Evolutionary conservation across 2,888 invertebrate genomes (phyloP), one percentile per base, ranked within the genome.

Genomic region (Elysia crispata): DNA sequence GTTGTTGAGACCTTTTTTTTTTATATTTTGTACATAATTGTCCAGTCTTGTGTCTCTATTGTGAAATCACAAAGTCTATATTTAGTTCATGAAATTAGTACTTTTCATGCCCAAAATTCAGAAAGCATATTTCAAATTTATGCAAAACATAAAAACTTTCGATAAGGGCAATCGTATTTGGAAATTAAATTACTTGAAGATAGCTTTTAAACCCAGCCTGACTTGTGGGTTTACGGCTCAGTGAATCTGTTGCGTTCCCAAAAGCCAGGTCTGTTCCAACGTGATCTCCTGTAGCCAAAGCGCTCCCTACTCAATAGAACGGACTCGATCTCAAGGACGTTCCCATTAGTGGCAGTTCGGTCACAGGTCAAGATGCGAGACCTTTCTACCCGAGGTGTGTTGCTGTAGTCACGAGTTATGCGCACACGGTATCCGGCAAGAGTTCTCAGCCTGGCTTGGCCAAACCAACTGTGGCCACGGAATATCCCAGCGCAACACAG

Each of bases 301-400:
- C 54, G 67, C 50, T 74, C 70, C 8, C 49, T 31, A 11, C 76
- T 77, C 70, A 85, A 73, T 70, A 95, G 89, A 31, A 95, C 93
- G 1, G 93, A 93, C 86, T 95, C 95, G 82, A 95, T 93, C 23
- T 94, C 93, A 89, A 95, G 95, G 41, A 95, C 91, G 1, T 95
- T 95, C 11, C 95, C 96, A 90, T 95, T 95, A 1, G 94, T 95
- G 20, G 94, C 95, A 87, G 95, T 93, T 20, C 89, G 92, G 89
- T 95, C 95, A 31, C 93, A 92, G 81, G 93, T 93, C 8, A 92
- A 89, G 13, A 93, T 89, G n/a, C 86, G 85, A 13, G 91, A 89
- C 31, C 87, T 87, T 11, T 91, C 91, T 78, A 83, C 75, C 54
- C 92, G 90, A 28, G 88, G 87, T 0, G 25, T 77, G 67, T 80